Conservation (phyloP, 2,888 invertebrate genomes). For the Acleris laterana region DNA sequence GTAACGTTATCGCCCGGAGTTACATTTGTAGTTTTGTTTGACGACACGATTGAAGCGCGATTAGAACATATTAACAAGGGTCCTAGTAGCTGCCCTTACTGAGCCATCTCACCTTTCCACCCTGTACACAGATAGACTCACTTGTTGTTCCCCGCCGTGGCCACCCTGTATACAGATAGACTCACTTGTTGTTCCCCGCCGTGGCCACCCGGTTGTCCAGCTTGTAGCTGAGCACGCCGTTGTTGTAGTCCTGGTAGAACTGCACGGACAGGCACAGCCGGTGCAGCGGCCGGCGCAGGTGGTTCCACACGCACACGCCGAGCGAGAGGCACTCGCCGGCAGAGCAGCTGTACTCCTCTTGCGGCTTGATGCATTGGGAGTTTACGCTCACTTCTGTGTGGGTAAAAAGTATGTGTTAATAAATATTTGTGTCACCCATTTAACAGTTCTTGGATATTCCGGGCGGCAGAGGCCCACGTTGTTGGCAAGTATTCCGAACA, state of each 20-base stretch:
- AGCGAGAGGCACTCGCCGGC: slow-evolving; percentile 92
- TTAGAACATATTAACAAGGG: too few species aligned
- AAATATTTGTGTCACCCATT: too few species aligned
- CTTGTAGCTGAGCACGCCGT: slow-evolving; percentile 92
- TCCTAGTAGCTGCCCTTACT: background rate
- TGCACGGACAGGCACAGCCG: slow-evolving; percentile 90
- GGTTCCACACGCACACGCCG: slow-evolving; percentile 90
- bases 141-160: too few species aligned
- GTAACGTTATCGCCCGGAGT: too few species aligned
- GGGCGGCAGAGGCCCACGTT: slow-evolving; percentile 89
- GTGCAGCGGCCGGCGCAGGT: slow-evolving; percentile 89
- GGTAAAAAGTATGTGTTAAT: slow-evolving; percentile 25
- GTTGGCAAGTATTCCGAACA: slow-evolving; percentile 93
- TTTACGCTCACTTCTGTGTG: slow-evolving; percentile 91
- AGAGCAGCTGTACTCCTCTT: slow-evolving; percentile 90
- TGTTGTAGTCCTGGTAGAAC: slow-evolving; percentile 96
- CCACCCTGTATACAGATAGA: slow-evolving; percentile 21
- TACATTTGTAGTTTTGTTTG: too few species aligned
- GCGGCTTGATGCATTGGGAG: slow-evolving; percentile 89
- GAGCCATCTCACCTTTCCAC: background rate
- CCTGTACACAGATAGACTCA: too few species aligned
- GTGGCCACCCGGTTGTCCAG: slow-evolving; percentile 92
- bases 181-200: slow-evolving; percentile 92
- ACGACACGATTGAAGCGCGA: too few species aligned
- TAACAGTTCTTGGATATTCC: too few species aligned